Base-by-base conservation (phyloP, 2,797 vertebrate species). In the Leptoclinus maculatus region DNA sequence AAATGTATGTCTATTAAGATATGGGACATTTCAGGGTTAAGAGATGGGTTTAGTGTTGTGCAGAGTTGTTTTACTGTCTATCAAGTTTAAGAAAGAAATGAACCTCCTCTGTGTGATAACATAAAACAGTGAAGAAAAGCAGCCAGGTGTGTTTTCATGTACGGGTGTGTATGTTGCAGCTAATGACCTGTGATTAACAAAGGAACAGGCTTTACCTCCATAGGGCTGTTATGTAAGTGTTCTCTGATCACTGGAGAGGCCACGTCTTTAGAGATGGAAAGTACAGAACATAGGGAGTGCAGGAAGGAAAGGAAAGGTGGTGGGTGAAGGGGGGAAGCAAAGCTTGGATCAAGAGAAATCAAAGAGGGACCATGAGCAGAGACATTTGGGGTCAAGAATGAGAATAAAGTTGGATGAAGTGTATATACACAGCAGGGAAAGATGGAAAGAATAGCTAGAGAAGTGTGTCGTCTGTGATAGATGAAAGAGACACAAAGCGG, bases 181-280 rank as follows among this genome's bases (percentile, higher is more conserved):
- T 21, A 19, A 21, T 7, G 45, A 9, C 45, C 45, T 78, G 78
- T 77, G 86, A 93, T 91, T 88, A 92, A 83, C 78, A 78, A 76
- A 83, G 67, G 80, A 85, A 83, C 81, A 83, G 54, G 80, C 82
- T 92, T 88, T 90, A 89, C 88, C 68, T 58, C 76, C 71, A 45
- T 39, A 84, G 85, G 83, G 71, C 66, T 72, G 86, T 94, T 93
- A 92, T 76, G 54, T 87, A 93, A 95, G 86, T 87, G 88, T 92
- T 91, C 89, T 81, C 82, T 83, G 80, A 65, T 80, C 71, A 49
- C 64, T 59, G 66, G 68, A 75, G 71, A 79, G 78, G 79, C 51
- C 78, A 79, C 23, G 32, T 87, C 76, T 89, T 76, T 76, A 74
- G 56, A 81, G 81, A 85, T 68, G 41, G 71, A 85, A 78, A 78